phyloP scores from a whole-genome alignment of 2,888 invertebrate genomes.

The Tetranychus truncatus region DNA sequence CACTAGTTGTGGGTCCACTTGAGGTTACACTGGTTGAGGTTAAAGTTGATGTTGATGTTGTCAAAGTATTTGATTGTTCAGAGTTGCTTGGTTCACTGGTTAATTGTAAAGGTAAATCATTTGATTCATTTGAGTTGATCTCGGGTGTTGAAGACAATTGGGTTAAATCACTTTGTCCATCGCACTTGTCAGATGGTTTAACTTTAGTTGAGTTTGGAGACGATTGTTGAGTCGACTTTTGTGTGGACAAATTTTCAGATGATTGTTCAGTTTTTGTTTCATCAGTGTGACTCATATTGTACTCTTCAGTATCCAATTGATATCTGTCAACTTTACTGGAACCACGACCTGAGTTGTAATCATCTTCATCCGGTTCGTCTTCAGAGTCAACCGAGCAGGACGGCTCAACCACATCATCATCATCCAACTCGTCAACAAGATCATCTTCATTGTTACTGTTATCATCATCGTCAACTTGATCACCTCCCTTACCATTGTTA shows the following conservation, averaged over 20 bases:
- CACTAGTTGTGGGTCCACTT: slow-evolving; percentile 35
- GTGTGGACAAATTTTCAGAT: background rate
- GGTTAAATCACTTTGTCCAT: background rate
- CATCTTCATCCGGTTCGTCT: background rate
- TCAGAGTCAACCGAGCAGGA: slow-evolving; percentile 9
- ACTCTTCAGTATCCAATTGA: background rate
- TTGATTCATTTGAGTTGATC: background rate
- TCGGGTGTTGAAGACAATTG: background rate
- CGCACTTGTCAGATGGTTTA: background rate
- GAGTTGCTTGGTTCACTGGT: background rate
- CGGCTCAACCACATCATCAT: slow-evolving; percentile 22
- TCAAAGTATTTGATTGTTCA: background rate
- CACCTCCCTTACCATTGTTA: slow-evolving; percentile 9
- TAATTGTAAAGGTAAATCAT: background rate
- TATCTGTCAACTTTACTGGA: background rate
- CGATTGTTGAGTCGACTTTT: background rate
- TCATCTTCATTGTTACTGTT: background rate
- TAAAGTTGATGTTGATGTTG: slow-evolving; percentile 8
- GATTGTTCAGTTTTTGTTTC: background rate
- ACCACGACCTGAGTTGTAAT: background rate
- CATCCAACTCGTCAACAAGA: slow-evolving; percentile 18
- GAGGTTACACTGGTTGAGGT: background rate
- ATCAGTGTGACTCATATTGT: background rate
- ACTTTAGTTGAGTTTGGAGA: no score
- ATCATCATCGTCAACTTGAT: slow-evolving; percentile 10